A percentile compares a stretch with the other conserved stretches of the same genome.
These are phyloP conservation scores for Vultur gryphus DNA, from an alignment of 2,797 vertebrate genomes.

Conservation along the genomic window DNA sequence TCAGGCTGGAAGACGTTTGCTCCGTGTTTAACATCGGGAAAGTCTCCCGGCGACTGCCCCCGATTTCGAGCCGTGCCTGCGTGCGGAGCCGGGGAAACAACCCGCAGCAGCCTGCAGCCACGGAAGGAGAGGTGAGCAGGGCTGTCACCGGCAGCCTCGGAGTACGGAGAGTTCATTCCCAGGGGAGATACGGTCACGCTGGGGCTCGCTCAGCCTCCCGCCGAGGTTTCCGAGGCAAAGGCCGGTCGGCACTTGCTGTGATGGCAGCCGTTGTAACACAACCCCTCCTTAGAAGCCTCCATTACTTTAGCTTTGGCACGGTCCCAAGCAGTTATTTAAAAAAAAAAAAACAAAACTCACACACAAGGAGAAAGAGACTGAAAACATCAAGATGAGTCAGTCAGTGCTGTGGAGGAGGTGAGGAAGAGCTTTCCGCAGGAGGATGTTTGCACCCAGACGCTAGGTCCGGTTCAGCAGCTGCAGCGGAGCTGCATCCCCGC, in stretches of 20 bases:
- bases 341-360: too few relatives aligned
- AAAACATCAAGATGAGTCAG: not conserved
- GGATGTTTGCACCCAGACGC: too few relatives aligned
- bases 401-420: not conserved
- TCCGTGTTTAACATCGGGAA: not conserved
- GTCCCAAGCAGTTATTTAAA: too few relatives aligned
- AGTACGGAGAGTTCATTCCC: not conserved
- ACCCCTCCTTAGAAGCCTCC: not conserved
- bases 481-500: not conserved
- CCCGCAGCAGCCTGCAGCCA: not conserved
- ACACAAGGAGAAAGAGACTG: not conserved
- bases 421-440: not conserved
- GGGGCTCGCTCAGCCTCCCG: not conserved
- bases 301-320: not conserved
- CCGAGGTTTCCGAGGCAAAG: not conserved
- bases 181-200: too few relatives aligned
- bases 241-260: accelerated
- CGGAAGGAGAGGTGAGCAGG: not conserved
- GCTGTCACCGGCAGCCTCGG: not conserved
- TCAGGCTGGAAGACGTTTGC: not conserved
- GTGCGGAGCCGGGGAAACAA: too few relatives aligned
- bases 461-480: accelerated
- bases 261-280: not conserved
- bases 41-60: not conserved
- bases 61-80: accelerated